Evolutionary conservation across 1,140 invertebrate genomes (phyloP).

Genomic region (Caerostris darwini): DNA sequence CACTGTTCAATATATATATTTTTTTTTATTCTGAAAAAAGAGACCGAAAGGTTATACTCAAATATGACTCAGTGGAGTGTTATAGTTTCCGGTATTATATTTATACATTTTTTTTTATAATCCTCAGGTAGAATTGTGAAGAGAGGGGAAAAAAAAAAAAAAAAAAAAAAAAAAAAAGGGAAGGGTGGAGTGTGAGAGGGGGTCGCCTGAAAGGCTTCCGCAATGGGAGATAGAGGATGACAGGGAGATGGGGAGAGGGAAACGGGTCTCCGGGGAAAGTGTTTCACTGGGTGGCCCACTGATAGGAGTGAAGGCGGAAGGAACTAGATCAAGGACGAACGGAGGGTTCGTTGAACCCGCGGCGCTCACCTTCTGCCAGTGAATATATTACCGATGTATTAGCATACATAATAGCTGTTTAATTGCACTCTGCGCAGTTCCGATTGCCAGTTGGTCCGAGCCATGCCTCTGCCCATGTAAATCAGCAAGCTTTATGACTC

Average conservation of each 20-base stretch:
- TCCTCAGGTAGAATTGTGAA: too few species aligned
- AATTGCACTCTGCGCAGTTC: neutral
- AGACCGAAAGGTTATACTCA: too few species aligned
- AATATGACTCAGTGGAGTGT: too few species aligned
- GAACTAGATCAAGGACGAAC: conserved; percentile 75
- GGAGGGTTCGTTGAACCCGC: conserved; percentile 48
- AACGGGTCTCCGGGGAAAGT: conserved; percentile 60
- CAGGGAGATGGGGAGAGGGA: neutral
- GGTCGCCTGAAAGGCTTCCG: neutral
- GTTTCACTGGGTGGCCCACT: conserved; percentile 71
- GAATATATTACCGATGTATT: neutral
- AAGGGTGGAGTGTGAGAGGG: neutral
- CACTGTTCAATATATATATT: too few species aligned
- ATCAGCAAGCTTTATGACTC: neutral
- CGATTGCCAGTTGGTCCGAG: neutral
- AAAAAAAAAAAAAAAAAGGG: conserved; percentile 6
- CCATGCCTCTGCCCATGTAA: neutral
- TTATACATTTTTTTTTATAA: too few species aligned
- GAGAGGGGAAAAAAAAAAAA: neutral
- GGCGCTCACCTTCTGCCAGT: neutral
- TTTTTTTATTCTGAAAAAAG: too few species aligned
- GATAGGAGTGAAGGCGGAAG: conserved; percentile 50
- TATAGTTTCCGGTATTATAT: too few species aligned
- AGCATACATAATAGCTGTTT: neutral
- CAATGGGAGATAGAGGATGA: conserved; percentile 6